Base-by-base conservation (phyloP, 2,797 vertebrate species). In the Lateolabrax maculatus region DNA sequence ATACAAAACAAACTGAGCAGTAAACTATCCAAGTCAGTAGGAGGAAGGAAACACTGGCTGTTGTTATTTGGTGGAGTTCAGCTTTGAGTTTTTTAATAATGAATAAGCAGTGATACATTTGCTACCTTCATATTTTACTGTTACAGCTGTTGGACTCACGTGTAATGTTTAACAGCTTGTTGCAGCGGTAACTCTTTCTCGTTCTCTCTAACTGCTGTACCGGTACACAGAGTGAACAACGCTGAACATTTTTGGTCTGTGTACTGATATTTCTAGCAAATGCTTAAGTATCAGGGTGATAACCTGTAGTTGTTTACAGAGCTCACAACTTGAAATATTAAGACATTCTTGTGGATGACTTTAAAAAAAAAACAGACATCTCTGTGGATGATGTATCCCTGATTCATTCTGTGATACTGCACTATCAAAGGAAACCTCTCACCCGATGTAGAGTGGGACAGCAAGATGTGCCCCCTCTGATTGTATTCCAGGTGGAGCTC, bases 401-500 rank as follows among this genome's bases (percentile, higher is more conserved):
- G 19, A 51, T 21, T 44, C 11, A 23, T 31, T 41, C 29, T 55
- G 56, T 71, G 46, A 46, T 15, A n/a, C 3, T 44, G 25, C 11
- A 23, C 9, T n/a, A 56, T 75, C 36, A 75, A 56, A 80, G 46
- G 48, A 43, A 29, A 11, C 18, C 21, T 62, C 39, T 51, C 37
- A 21, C 6, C 53, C 1, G 0, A 63, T 39, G 37, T 34, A 43
- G n/a, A 73, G 66, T 1, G 15, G 10, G 56, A 61, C 43, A 41
- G 56, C n/a, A 37, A 25, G 41, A 61, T 34, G 39, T n/a, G 9
- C 39, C 63, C 57, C 41, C 8, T 64, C 51, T 69, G 73, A 71
- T 63, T 21, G 11, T 56, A 60, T 76, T 71, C 77, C 68, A 51
- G 63, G 64, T 79, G 76, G 80, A 79, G 61, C 15, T 55, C 51